These are phyloP conservation scores for Zapus hudsonius DNA, from an alignment of 2,113 vertebrate species.

Conservation along the genomic window DNA sequence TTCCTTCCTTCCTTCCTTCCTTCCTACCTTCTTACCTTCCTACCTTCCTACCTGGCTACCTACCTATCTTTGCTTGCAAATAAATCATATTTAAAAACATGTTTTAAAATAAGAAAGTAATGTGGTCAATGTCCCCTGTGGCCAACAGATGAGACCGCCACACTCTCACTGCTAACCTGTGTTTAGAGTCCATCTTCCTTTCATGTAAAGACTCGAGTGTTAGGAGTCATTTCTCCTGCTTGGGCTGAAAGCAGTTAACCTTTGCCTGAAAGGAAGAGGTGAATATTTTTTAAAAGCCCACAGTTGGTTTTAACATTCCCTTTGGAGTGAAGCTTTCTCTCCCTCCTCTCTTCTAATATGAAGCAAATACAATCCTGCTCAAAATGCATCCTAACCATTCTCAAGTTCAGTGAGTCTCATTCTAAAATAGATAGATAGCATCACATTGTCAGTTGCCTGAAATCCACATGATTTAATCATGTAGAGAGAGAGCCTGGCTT, in stretches of 20 bases:
- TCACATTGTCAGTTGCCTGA: background rate
- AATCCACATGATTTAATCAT: background rate
- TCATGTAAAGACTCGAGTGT: background rate
- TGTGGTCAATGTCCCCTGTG: background rate
- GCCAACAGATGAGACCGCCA: background rate
- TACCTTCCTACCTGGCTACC: no score
- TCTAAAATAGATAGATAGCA: background rate
- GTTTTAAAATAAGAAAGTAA: background rate
- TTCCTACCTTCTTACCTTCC: no score
- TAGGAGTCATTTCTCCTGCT: background rate
- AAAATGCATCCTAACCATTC: background rate
- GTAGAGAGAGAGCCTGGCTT: background rate
- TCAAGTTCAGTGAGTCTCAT: constrained; percentile 16
- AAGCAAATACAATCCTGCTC: constrained; percentile 14
- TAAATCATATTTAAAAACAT: no score
- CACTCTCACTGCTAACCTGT: background rate
- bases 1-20: no score
- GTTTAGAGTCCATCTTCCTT: background rate
- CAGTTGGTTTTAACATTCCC: background rate
- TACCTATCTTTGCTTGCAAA: no score
- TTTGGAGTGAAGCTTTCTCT: background rate
- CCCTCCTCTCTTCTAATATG: background rate
- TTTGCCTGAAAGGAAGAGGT: background rate
- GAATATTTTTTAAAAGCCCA: background rate
- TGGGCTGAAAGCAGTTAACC: background rate